Evolutionary conservation across 2,113 vertebrate genomes (phyloP).

Genomic region (Hydropotes inermis): DNA sequence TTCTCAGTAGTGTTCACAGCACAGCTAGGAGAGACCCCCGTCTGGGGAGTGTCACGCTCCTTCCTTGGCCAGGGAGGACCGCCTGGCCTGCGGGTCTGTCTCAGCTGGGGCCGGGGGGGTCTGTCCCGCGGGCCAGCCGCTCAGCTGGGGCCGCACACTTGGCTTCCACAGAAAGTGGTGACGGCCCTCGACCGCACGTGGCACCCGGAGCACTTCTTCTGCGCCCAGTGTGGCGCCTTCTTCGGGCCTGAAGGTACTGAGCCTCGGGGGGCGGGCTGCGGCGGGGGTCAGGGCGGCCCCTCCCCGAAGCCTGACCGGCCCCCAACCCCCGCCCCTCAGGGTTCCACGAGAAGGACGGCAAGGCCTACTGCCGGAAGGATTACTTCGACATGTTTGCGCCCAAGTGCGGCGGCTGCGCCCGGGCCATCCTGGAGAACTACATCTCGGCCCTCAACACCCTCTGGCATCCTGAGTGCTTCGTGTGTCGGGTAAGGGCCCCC

Average conservation of each 20-base stretch:
- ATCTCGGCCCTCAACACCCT: slow-evolving; percentile 97
- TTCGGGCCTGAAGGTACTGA: slow-evolving; percentile 93
- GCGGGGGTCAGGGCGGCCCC: not conserved
- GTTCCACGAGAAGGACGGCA: slow-evolving; percentile 98
- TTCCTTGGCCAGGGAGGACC: not conserved
- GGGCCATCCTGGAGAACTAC: slow-evolving; percentile 98
- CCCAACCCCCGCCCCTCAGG: slow-evolving; percentile 77
- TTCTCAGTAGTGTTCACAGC: not conserved
- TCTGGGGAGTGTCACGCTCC: not conserved
- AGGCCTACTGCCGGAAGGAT: slow-evolving; percentile 97
- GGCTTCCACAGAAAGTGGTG: slow-evolving; percentile 93
- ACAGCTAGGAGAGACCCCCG: not conserved
- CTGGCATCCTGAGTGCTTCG: slow-evolving; percentile 99
- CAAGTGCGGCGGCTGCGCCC: slow-evolving; percentile 95
- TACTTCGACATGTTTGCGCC: slow-evolving; percentile 99
- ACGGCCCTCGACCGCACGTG: slow-evolving; percentile 97
- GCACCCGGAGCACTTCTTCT: slow-evolving; percentile 99
- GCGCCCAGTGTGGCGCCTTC: slow-evolving; percentile 97
- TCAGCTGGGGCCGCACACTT: not conserved
- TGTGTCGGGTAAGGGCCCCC: slow-evolving; percentile 91
- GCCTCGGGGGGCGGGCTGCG: not conserved
- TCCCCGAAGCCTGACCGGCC: not conserved
- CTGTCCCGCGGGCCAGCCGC: not conserved
- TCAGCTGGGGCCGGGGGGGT: not conserved
- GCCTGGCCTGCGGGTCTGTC: not conserved